Conservation (phyloP, 2,888 invertebrate species). For the Erannis defoliaria region DNA sequence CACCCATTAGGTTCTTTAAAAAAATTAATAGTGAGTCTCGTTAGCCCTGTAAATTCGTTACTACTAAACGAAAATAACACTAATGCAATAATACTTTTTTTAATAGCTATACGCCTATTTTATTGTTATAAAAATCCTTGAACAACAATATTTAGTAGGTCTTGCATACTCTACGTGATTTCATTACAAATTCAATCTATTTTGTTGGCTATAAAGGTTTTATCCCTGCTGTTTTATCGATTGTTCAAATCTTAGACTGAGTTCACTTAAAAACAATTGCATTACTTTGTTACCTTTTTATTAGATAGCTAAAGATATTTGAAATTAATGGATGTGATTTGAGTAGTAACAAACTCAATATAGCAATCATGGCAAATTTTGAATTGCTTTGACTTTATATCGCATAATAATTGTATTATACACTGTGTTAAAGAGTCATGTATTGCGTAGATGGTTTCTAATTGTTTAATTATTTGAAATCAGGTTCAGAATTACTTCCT, state of each 20-base stretch:
- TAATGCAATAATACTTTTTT: background rate
- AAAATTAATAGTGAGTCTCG: too few species aligned
- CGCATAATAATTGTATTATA: too few species aligned
- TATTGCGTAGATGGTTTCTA: background rate
- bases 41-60: too few species aligned
- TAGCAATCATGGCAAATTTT: background rate
- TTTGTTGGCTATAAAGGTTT: background rate
- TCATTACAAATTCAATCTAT: conserved; percentile 7
- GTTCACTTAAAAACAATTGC: too few species aligned
- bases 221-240: background rate
- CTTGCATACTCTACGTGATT: conserved; percentile 32
- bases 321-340: background rate
- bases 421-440: background rate
- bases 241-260: background rate
- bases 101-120: background rate
- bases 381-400: background rate
- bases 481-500: conserved; percentile 2
- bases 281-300: background rate
- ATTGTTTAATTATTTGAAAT: background rate
- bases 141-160: background rate
- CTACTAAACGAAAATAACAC: too few species aligned
- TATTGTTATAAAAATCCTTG: conserved; percentile 7
- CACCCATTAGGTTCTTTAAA: too few species aligned
- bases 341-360: background rate
- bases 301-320: background rate